Conservation (phyloP, 2,888 invertebrate species). For the Stenurella melanura region DNA sequence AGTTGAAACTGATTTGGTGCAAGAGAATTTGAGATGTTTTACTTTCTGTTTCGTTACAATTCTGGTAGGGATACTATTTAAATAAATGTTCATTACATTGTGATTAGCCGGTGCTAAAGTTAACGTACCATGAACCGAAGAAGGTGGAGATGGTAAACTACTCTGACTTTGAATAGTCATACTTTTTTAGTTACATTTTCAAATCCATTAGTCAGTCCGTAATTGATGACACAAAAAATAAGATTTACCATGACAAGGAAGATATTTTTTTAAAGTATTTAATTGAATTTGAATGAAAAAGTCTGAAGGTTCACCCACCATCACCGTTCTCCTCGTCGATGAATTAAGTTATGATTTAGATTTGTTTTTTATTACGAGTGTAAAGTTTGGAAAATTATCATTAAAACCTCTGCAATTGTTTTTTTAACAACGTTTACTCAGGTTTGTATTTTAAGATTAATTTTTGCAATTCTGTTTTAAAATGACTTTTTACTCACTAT, state of each 20-base stretch:
- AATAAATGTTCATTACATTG: slow-evolving; percentile 12
- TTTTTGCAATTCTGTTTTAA: too few relatives aligned
- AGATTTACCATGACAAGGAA: background rate
- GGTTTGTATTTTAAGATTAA: too few relatives aligned
- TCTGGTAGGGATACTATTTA: slow-evolving; percentile 28
- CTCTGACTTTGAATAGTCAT: background rate
- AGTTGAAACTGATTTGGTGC: slow-evolving; percentile 50
- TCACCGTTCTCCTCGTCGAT: too few relatives aligned
- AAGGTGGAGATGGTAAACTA: background rate
- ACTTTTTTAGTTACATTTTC: background rate
- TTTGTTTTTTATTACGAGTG: too few relatives aligned
- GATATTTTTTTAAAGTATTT: too few relatives aligned
- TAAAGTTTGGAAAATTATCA: too few relatives aligned
- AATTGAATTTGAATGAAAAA: too few relatives aligned
- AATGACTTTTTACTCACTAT: too few relatives aligned
- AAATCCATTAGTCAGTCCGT: background rate
- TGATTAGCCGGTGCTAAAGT: background rate
- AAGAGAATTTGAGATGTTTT: slow-evolving; percentile 23
- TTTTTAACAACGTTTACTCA: too few relatives aligned
- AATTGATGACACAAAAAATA: background rate
- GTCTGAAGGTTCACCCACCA: too few relatives aligned
- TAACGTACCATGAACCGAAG: background rate
- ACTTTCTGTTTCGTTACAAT: slow-evolving; percentile 32
- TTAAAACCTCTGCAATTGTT: too few relatives aligned
- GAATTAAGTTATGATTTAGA: too few relatives aligned